These are phyloP conservation scores for Falco naumanni DNA, from an alignment of 2,797 vertebrate species.

Conservation along the genomic window DNA sequence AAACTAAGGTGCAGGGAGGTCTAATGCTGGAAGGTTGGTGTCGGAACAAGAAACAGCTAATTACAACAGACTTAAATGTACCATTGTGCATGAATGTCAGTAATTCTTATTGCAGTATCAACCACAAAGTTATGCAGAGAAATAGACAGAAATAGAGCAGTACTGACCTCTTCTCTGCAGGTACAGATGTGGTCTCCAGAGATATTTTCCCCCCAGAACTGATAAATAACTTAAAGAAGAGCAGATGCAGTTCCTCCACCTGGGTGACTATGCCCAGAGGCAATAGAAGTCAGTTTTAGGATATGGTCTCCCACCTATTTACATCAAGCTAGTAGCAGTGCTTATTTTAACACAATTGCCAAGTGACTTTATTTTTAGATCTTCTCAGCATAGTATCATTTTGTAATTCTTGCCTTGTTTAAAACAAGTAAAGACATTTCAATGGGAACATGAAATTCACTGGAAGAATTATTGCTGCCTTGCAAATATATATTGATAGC, in stretches of 20 bases:
- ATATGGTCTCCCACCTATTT: background rate
- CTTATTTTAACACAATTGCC: slow-evolving; percentile 33
- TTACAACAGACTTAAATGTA: slow-evolving; percentile 26
- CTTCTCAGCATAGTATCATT: background rate
- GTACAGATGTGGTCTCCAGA: background rate
- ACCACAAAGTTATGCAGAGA: background rate
- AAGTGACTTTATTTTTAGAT: slow-evolving; percentile 2
- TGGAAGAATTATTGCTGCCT: slow-evolving; percentile 17
- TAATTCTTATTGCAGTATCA: background rate
- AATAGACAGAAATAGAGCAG: background rate
- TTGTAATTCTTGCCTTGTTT: slow-evolving; percentile 15
- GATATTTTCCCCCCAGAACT: background rate
- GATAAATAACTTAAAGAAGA: background rate
- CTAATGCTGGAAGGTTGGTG: background rate
- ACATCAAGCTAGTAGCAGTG: background rate
- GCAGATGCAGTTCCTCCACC: background rate
- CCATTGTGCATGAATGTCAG: background rate
- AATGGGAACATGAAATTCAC: background rate
- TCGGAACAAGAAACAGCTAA: background rate
- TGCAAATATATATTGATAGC: slow-evolving; percentile 26
- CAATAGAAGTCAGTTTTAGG: background rate
- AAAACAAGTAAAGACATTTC: slow-evolving; percentile 19
- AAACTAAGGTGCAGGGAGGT: background rate
- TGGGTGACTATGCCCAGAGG: background rate
- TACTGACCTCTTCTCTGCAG: background rate